Percentiles rank a stretch among this genome's conserved stretches.
Conservation (phyloP, 2,113 vertebrate species). For the Bombycilla garrulus region DNA sequence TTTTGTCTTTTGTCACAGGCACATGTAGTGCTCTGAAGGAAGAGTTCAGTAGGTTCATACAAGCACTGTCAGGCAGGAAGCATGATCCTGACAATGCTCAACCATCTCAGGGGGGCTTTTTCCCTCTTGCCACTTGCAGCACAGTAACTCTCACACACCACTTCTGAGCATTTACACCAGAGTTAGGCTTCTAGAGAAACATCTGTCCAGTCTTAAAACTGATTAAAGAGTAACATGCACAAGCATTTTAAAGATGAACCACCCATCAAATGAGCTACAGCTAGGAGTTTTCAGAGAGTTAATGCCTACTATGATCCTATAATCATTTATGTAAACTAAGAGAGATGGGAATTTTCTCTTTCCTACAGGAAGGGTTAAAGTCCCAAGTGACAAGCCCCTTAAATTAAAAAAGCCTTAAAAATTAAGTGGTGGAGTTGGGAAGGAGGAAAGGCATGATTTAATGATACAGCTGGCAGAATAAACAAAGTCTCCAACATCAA, state of each 20-base stretch:
- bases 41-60: neutral
- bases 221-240: neutral
- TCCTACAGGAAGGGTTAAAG: conserved; percentile 31
- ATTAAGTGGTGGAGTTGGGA: neutral
- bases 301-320: neutral
- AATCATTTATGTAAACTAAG: conserved; percentile 14
- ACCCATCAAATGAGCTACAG: neutral
- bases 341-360: neutral
- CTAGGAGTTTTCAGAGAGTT: neutral
- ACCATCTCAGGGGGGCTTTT: neutral
- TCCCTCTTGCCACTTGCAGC: neutral
- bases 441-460: conserved; percentile 22
- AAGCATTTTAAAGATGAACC: neutral
- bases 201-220: neutral
- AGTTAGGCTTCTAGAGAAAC: neutral
- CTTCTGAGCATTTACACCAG: neutral
- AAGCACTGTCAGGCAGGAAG: neutral
- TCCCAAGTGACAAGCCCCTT: neutral
- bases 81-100: neutral
- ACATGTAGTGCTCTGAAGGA: neutral
- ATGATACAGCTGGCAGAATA: conserved; percentile 2
- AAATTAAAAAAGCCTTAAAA: conserved; percentile 5
- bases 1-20: neutral
- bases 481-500: conserved; percentile 14
- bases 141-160: neutral